Base-by-base conservation (phyloP, 2,888 invertebrate genomes). In the Loripinus fragilis region DNA sequence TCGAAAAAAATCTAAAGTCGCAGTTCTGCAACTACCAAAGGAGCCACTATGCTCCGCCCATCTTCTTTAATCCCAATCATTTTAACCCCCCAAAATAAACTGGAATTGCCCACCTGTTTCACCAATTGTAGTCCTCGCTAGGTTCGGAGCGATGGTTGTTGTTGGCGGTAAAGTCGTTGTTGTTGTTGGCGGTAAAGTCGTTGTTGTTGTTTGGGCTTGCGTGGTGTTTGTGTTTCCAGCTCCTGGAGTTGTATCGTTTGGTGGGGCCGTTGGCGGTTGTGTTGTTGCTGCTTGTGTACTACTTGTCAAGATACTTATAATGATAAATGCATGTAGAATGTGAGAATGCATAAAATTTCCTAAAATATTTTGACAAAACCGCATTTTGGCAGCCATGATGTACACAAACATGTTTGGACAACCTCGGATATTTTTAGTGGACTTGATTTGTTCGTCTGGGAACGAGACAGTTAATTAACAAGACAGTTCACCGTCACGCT, bases 381-480 rank as follows among this genome's bases (percentile, higher is more conserved):
- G 28, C 55, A 28, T 71, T 75, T 78, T 80, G 72, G 75, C 83
- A 76, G 83, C 83, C 83, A 83, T 83, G 70, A 12, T 83, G 78
- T 78, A 80, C 64, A 83, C 76, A 83, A 79, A 79, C 45, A 3
- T 60, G 60, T 60, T 60, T 23, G 60, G 60, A 60, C 60, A 33
- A 1, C 60, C 23, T 60, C 60, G 60, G 60, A 30, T 52, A n/a
- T n/a, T n/a, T n/a, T n/a, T n/a, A n/a, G n/a, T n/a, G n/a, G n/a
- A n/a, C n/a, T n/a, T n/a, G n/a, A n/a, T n/a, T n/a, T n/a, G n/a
- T n/a, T n/a, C n/a, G n/a, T n/a, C n/a, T n/a, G n/a, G n/a, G n/a
- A n/a, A n/a, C n/a, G n/a, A n/a, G n/a, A n/a, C n/a, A n/a, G n/a
- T n/a, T n/a, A n/a, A n/a, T n/a, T n/a, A n/a, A n/a, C n/a, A n/a